phyloP scores from a whole-genome alignment of 2,888 invertebrate species.

The Psococerastis gibbosa region DNA sequence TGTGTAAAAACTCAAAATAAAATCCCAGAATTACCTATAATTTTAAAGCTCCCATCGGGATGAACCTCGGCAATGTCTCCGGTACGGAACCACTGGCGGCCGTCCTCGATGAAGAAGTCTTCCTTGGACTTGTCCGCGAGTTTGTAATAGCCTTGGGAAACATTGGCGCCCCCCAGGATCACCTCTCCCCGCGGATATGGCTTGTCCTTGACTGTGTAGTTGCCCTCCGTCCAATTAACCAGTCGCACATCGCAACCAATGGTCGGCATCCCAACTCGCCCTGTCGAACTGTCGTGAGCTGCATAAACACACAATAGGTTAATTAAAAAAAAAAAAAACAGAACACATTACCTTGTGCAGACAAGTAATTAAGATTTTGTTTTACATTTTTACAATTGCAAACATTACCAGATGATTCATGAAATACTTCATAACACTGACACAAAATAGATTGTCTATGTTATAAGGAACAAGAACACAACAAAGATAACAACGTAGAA shows the following conservation, averaged over 20 bases:
- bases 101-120: slow-evolving; percentile 69
- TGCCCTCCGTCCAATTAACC: slow-evolving; percentile 87
- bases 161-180: slow-evolving; percentile 68
- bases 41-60: slow-evolving; percentile 82
- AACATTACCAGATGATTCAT: too few relatives aligned
- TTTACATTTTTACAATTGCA: not conserved
- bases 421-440: too few relatives aligned
- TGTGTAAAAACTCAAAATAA: too few relatives aligned
- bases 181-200: slow-evolving; percentile 70
- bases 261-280: slow-evolving; percentile 77
- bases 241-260: slow-evolving; percentile 68
- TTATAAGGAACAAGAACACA: too few relatives aligned
- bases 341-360: too few relatives aligned
- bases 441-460: too few relatives aligned
- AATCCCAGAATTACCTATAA: slow-evolving; percentile 93
- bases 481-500: too few relatives aligned
- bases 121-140: slow-evolving; percentile 71
- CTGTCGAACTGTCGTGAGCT: slow-evolving; percentile 47
- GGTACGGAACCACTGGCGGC: slow-evolving; percentile 80
- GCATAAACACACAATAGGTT: slow-evolving; percentile 15
- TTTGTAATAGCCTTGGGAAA: slow-evolving; percentile 88
- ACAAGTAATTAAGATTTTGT: not conserved
- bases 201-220: slow-evolving; percentile 70
- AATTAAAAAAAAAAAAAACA: not conserved
- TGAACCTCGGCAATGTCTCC: slow-evolving; percentile 94